Base-by-base conservation (phyloP, 2,888 invertebrate genomes). In the Phasia obesa region DNA sequence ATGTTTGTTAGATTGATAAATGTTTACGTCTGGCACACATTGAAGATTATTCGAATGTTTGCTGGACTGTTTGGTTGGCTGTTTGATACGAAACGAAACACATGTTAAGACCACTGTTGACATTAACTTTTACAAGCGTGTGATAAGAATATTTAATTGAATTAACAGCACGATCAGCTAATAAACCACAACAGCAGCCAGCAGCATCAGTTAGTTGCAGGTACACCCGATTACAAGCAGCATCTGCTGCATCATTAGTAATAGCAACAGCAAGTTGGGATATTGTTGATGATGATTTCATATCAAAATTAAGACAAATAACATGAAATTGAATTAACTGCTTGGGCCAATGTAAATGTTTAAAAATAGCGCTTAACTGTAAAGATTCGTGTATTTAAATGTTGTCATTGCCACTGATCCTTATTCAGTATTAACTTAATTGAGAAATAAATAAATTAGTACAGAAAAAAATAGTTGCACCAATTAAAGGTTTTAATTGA, bases 111-210 rank as follows among this genome's bases (percentile, higher is more conserved):
- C 78, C 51, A 67, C 70, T 83, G 78, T 83, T 79, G 78, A 83
- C 83, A 83, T 79, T 71, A 69, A 70, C 74, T 79, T 78, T 71
- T 71, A 83, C 83, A 83, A 75, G 75, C 55, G 44, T 79, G 79
- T 75, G 83, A 83, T 78, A 71, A 73, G 83, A 83, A 83, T 83
- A 75, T 31, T 71, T 71, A 83, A 83, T 83, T 83, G 79, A 75
- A 79, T 75, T 83, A 79, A 75, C 78, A 83, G 70, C 75, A 71
- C 55, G 47, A 77, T 49, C 75, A 57, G 38, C 65, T 67, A 49
- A 67, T 65, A 55, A 64, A 23, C 53, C 27, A 55, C 44, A 44
- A 69, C 25, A 53, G 19, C 53, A 53, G 38, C 21, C 21, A n/a
- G 25, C 42, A 62, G 19, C 19, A 17, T 27, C n/a, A 62, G 15